These are phyloP conservation scores for Trissolcus japonicus DNA, from an alignment of 2,888 invertebrate genomes.

Conservation along the genomic window DNA sequence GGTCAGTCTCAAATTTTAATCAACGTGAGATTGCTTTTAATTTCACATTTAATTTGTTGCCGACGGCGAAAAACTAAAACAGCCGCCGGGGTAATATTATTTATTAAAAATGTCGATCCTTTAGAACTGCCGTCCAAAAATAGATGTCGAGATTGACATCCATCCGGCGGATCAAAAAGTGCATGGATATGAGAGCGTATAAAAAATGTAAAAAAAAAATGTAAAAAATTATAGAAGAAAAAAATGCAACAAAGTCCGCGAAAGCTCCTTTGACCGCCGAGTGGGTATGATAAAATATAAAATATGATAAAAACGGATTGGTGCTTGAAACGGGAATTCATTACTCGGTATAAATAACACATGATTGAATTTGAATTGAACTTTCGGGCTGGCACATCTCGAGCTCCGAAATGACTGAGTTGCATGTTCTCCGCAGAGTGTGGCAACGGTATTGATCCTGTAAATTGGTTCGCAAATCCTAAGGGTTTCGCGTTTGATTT, in stretches of 20 bases:
- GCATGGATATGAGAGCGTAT: not conserved
- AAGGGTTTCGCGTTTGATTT: constrained; percentile 25
- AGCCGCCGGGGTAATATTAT: no score
- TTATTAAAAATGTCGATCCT: no score
- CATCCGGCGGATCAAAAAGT: not conserved
- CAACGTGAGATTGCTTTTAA: not conserved
- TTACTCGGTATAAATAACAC: not conserved
- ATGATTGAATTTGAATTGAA: constrained; percentile 10
- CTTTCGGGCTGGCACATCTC: not conserved
- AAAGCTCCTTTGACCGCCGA: no score
- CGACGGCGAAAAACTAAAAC: no score
- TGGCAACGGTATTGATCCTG: constrained; percentile 15
- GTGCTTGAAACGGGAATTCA: not conserved
- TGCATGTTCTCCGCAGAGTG: constrained; percentile 6
- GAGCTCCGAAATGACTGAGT: constrained; percentile 9
- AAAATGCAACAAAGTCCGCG: no score
- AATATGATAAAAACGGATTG: no score
- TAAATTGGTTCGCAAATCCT: constrained; percentile 25
- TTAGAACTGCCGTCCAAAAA: no score
- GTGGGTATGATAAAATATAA: no score
- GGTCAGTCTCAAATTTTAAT: constrained; percentile 33
- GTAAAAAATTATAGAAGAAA: no score
- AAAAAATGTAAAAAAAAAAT: no score
- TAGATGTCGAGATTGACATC: no score
- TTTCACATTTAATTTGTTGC: not conserved